Base-by-base conservation (phyloP, 2,888 invertebrate genomes). In the Campoplex capitator region DNA sequence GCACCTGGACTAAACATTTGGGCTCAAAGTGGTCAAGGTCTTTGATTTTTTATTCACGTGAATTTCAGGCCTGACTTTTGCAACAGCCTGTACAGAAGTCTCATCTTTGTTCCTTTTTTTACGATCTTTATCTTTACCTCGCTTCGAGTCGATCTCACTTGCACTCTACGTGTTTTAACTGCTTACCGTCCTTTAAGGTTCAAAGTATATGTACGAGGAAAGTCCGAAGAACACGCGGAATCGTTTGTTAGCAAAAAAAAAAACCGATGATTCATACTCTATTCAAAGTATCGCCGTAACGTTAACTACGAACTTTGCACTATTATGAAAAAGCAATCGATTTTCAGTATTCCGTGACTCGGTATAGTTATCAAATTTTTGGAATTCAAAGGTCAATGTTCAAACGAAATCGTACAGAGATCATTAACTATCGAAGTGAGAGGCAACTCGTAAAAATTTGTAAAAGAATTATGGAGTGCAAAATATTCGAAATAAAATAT, bases 171-270 rank as follows among this genome's bases (percentile, higher is more conserved):
- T 58, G 42, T 58, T 48, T 35, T 58, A 67, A 38, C 58, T 79
- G 62, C 65, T 70, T 38, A 2, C 38, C 28, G 54, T 18, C 42
- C 73, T 84, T 74, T 45, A 73, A 78, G 78, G 83, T 84, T 84
- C 83, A 84, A 78, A 83, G 74, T 65, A 62, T 78, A 78, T 13
- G 65, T 32, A 73, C 67, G 62, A 67, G 78, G 54, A 68, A 70
- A 48, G 48, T 70, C 45, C 42, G 70, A 70, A 70, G 45, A 68
- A 68, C 35, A 11, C 11, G 42, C 56, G 42, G 45, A 13, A 18
- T 54, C 16, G 35, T 70, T 23, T 28, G 68, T 75, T 38, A 9
- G 35, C 42, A 56, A 75, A 58, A 58, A 23, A 23, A 23, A 23
- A 58, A 28, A 58, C 51, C 62, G 7, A 62, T 62, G 62, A 62